These are phyloP conservation scores for Theretra japonica DNA, from an alignment of 2,888 invertebrate species.

Conservation along the genomic window DNA sequence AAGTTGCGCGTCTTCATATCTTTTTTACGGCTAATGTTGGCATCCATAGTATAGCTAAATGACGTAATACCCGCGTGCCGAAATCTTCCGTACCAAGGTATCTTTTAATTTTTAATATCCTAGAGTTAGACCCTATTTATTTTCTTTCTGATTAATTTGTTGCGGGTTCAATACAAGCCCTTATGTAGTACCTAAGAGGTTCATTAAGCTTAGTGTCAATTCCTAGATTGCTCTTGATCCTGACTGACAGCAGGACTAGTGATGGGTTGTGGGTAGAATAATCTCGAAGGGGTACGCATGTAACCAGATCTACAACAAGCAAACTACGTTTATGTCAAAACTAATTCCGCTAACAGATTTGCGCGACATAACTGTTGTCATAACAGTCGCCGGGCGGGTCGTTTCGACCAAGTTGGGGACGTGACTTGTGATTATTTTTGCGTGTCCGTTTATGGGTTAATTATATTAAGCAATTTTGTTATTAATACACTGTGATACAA, in stretches of 20 bases:
- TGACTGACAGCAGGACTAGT: too few species aligned
- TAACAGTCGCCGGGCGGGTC: neutral
- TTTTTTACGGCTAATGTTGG: constrained; percentile 10
- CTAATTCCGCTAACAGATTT: constrained; percentile 2
- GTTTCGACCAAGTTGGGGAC: neutral
- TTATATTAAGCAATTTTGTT: neutral
- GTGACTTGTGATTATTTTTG: constrained; percentile 6
- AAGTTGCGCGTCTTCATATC: neutral
- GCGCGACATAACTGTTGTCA: neutral
- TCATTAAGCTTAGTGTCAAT: too few species aligned
- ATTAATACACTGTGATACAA: neutral
- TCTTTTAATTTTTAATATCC: neutral
- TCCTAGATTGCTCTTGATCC: too few species aligned
- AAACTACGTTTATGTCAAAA: constrained; percentile 5
- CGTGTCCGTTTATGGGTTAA: constrained; percentile 6
- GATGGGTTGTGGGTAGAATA: too few species aligned
- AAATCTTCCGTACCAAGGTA: neutral
- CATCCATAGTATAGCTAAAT: neutral
- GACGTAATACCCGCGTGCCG: neutral
- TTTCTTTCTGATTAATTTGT: too few species aligned
- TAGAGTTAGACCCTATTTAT: too few species aligned
- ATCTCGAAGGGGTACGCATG: neutral
- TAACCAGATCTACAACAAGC: neutral
- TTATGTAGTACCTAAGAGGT: too few species aligned
- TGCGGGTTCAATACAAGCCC: too few species aligned